phyloP scores from a whole-genome alignment of 2,888 invertebrate genomes.

The Nipponacmea schrenckii region DNA sequence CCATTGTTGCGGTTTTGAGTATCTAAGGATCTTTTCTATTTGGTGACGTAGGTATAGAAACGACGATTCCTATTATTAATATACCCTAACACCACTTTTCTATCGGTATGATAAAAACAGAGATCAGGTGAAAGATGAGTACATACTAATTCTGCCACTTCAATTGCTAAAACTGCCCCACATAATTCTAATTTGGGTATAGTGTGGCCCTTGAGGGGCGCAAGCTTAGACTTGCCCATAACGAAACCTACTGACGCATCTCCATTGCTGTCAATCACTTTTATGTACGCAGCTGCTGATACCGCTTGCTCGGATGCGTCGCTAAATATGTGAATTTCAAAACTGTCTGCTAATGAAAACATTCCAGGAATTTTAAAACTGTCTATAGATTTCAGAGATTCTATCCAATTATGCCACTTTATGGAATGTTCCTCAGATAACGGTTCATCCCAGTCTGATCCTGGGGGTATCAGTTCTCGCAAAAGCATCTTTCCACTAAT shows the following conservation, averaged over 20 bases:
- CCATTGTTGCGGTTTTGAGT: slow-evolving; percentile 26
- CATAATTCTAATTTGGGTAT: slow-evolving; percentile 1
- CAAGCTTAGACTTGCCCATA: slow-evolving; percentile 33
- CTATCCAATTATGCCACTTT: slow-evolving; percentile 6
- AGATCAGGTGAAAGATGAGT: neutral
- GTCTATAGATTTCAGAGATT: neutral
- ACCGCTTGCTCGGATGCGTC: slow-evolving; percentile 29
- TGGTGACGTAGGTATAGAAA: neutral
- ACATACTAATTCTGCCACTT: neutral
- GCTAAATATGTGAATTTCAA: neutral
- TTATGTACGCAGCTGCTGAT: slow-evolving; percentile 24
- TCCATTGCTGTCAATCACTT: slow-evolving; percentile 13
- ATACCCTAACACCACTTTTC: neutral
- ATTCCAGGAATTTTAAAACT: neutral
- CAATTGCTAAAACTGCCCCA: neutral
- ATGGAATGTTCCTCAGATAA: neutral
- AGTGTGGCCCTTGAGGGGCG: slow-evolving; percentile 20
- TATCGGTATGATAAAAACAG: neutral
- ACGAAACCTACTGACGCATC: slow-evolving; percentile 20
- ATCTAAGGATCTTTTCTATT: slow-evolving; percentile 17
- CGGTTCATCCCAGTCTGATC: slow-evolving; percentile 16
- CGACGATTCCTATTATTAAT: neutral
- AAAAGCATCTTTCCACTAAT: slow-evolving; percentile 10
- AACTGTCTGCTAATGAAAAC: neutral
- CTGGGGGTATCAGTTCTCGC: neutral